Evolutionary conservation across 2,888 invertebrate species (phyloP), one percentile per base, ranked within the genome.

Genomic region (Brenthis hecate): DNA sequence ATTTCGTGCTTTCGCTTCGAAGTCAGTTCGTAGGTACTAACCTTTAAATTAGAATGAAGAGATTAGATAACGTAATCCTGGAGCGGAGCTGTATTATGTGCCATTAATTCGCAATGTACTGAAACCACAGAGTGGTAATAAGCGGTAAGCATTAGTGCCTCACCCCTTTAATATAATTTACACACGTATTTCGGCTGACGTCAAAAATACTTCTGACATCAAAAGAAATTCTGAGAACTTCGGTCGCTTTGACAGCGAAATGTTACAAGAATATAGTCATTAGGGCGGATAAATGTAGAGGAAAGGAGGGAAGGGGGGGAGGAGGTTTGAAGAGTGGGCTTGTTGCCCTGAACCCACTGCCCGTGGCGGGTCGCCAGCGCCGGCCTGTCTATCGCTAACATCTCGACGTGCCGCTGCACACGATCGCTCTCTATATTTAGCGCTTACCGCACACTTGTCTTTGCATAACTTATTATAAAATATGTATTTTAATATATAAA

Each of bases 1-100:
- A 78, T 77, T 78, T 74, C 73, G 76, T 75, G 75, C 74, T 73
- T 74, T 74, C 72, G 71, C 72, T 72, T 68, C 73, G 13, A 36
- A 53, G 50, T 56, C 56, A 60, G 66, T 50, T 55, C 73, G 77
- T 72, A 78, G 79, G 76, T 73, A 79, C 79, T 75, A 72, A 71
- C 72, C 77, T 76, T 76, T 79, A 78, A 82, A 81, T 81, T 80
- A 81, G 80, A 78, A 80, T 78, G 76, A 79, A 76, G 78, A 79
- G 81, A 81, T 82, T 79, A 78, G 81, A 77, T 78, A 76, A 72
- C 76, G 76, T 76, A 75, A 80, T 79, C 79, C 78, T 65, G 76
- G 73, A 72, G 74, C 76, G 77, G 75, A 76, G 71, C 54, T 67
- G 67, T 76, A 77, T 77, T 78, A 78, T 75, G 73, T 75, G 72